Percentiles rank a stretch among this genome's conserved stretches.
phyloP scores from a whole-genome alignment of 2,113 vertebrate genomes.

The Talpa occidentalis region DNA sequence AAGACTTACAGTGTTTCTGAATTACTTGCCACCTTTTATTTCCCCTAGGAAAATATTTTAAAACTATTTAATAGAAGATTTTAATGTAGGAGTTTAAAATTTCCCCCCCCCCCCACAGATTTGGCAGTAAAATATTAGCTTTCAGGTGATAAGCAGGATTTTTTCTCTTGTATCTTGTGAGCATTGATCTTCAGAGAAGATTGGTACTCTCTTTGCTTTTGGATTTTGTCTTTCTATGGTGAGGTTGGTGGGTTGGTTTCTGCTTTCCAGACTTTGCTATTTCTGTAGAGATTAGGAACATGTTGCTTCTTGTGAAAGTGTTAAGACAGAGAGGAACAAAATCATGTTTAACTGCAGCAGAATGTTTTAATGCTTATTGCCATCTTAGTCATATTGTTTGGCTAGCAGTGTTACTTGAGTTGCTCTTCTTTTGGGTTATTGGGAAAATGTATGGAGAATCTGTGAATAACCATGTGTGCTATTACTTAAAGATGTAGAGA shows the following conservation, averaged over 20 bases:
- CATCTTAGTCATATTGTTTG: not conserved
- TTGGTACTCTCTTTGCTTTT: not conserved
- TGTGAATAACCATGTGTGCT: not conserved
- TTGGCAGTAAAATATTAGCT: not conserved
- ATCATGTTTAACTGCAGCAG: not conserved
- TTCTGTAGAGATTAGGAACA: not conserved
- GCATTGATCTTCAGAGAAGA: not conserved
- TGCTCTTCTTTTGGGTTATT: not conserved
- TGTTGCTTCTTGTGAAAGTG: not conserved
- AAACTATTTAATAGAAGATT: not conserved
- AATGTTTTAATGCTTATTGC: not conserved
- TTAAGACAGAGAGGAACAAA: constrained; percentile 2
- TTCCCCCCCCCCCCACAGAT: not conserved
- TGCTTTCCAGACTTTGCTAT: not conserved
- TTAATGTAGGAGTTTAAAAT: constrained; percentile 29
- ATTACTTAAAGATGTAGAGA: not conserved
- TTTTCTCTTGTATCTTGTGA: not conserved
- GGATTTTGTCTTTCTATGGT: not conserved
- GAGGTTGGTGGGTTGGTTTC: not conserved
- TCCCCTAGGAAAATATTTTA: not conserved
- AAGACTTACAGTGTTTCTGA: constrained; percentile 8
- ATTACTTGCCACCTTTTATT: not conserved
- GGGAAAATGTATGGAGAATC: not conserved
- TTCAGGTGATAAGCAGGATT: not conserved
- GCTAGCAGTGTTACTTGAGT: not conserved